Conservation (phyloP, 2,113 vertebrate species). For the Diphyllodes magnificus region DNA sequence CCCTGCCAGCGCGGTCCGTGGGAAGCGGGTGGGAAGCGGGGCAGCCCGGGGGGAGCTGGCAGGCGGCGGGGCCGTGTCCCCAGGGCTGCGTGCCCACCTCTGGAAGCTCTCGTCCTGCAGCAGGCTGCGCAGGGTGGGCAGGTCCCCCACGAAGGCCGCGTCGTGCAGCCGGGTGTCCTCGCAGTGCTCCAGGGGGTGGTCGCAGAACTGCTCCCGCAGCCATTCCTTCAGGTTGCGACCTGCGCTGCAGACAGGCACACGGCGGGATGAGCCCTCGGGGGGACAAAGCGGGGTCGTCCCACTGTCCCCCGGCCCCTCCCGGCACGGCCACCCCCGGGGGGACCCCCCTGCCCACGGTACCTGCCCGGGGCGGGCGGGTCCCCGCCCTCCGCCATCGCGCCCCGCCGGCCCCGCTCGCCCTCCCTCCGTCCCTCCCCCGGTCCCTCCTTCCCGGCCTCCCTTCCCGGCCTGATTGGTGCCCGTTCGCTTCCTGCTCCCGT, state of each 20-base stretch:
- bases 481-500: neutral
- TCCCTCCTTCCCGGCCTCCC: neutral
- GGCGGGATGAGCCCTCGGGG: neutral
- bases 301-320: neutral
- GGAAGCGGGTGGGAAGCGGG: neutral
- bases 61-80: neutral
- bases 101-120: slow-evolving; percentile 86
- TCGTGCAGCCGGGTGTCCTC: slow-evolving; percentile 90
- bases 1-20: neutral
- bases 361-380: slow-evolving; percentile 7
- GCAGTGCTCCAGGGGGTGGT: slow-evolving; percentile 85
- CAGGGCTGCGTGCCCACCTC: neutral
- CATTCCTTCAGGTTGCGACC: slow-evolving; percentile 92
- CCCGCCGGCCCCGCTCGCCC: neutral
- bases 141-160: slow-evolving; percentile 87
- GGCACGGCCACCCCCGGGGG: neutral
- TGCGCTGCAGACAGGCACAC: slow-evolving; percentile 65
- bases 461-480: neutral
- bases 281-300: fast-evolving
- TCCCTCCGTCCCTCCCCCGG: neutral
- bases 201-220: slow-evolving; percentile 91
- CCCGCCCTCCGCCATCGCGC: slow-evolving; percentile 29
- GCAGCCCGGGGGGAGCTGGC: neutral
- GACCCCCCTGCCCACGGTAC: neutral
- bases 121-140: slow-evolving; percentile 83